These are phyloP conservation scores for Neomorphus geoffroyi DNA, from an alignment of 2,797 vertebrate genomes.

Conservation along the genomic window DNA sequence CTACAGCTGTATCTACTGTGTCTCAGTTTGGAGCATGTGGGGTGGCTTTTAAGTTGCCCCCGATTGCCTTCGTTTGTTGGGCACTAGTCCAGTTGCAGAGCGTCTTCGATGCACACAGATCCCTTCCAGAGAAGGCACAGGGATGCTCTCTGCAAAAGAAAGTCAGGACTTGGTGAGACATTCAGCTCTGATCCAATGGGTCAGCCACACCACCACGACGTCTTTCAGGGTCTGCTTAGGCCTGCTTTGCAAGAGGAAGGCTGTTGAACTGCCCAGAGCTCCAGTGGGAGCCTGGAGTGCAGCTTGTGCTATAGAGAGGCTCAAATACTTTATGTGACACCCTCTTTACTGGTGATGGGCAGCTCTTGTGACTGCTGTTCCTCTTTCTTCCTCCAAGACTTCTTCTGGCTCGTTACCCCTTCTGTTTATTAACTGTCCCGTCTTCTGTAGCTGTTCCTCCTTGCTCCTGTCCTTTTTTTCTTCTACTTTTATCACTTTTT, in stretches of 20 bases:
- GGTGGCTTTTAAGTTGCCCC: background rate
- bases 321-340: background rate
- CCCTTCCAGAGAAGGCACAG: background rate
- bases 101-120: background rate
- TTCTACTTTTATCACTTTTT: constrained; percentile 53
- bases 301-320: background rate
- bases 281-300: background rate
- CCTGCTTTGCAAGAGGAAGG: background rate
- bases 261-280: background rate
- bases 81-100: background rate
- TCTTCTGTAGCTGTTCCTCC: constrained; percentile 44
- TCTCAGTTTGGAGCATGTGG: background rate
- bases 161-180: background rate
- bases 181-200: background rate
- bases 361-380: background rate
- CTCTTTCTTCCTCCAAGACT: background rate
- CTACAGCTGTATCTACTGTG: background rate
- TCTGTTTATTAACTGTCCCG: background rate
- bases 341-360: background rate
- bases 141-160: background rate
- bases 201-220: background rate
- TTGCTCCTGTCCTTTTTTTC: constrained; percentile 44
- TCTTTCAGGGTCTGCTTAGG: background rate
- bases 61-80: background rate
- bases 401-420: background rate